Conservation (phyloP, 2,888 invertebrate genomes). For the Muscina levida region DNA sequence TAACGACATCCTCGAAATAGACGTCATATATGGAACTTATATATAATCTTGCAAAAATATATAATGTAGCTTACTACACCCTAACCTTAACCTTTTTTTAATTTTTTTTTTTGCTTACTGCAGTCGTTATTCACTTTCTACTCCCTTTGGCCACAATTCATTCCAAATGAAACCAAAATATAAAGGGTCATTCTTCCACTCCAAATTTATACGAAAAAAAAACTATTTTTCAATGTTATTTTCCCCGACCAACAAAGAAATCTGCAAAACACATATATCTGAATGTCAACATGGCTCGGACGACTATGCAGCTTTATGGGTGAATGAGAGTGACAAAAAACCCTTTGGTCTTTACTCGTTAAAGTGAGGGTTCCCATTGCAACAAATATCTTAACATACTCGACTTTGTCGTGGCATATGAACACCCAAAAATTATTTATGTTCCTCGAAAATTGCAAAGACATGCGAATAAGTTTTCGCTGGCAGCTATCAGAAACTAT, state of each 20-base stretch:
- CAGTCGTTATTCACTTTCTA: constrained; percentile 25
- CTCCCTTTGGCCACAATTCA: constrained; percentile 2
- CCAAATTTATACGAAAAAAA: constrained; percentile 30
- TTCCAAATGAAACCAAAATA: constrained; percentile 31
- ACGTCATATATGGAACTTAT: neutral
- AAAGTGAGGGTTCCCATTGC: constrained; percentile 29
- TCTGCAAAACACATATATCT: constrained; percentile 50
- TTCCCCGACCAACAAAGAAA: constrained; percentile 19
- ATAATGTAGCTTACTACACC: constrained; percentile 32
- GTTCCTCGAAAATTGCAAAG: constrained; percentile 64
- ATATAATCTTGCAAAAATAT: too few species aligned
- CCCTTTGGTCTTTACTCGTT: constrained; percentile 17
- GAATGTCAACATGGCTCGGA: constrained; percentile 60
- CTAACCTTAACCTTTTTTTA: constrained; percentile 65
- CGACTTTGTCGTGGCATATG: constrained; percentile 44
- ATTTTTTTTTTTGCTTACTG: constrained; percentile 47
- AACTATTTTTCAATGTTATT: constrained; percentile 59
- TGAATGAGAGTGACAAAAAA: constrained; percentile 48
- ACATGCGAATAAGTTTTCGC: constrained; percentile 65
- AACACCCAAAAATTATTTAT: constrained; percentile 61
- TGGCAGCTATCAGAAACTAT: constrained; percentile 17
- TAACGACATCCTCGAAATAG: constrained; percentile 9
- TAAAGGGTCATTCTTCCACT: constrained; percentile 10
- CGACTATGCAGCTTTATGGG: neutral
- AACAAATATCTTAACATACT: constrained; percentile 15